phyloP scores from a whole-genome alignment of 2,113 vertebrate genomes.

The Macrotus californicus region DNA sequence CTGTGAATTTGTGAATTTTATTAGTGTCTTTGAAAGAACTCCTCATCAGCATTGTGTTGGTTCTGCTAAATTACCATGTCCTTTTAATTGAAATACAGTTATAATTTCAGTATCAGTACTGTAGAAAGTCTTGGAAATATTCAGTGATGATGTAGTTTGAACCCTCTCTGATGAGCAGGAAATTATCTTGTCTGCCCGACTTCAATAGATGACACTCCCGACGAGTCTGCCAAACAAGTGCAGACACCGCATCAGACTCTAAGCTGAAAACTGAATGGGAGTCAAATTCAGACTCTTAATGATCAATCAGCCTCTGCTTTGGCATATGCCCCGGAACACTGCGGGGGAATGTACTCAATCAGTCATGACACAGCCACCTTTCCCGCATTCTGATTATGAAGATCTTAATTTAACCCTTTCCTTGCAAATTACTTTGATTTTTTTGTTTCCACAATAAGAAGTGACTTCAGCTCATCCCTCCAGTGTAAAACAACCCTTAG shows the following conservation, averaged over 20 bases:
- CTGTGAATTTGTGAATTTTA: slow-evolving; percentile 53
- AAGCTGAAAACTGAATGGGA: slow-evolving; percentile 54
- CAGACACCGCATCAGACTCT: slow-evolving; percentile 14
- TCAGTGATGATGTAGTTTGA: slow-evolving; percentile 62
- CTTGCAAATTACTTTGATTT: not conserved
- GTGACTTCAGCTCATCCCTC: not conserved
- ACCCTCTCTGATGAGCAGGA: slow-evolving; percentile 60
- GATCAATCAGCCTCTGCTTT: slow-evolving; percentile 11
- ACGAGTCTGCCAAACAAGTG: slow-evolving; percentile 13
- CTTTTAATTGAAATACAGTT: slow-evolving; percentile 78
- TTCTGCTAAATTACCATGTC: slow-evolving; percentile 69
- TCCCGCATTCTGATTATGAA: not conserved
- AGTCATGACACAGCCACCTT: not conserved
- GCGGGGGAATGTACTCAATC: not conserved
- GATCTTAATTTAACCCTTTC: not conserved
- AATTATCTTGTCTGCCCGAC: slow-evolving; percentile 70
- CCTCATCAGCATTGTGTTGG: slow-evolving; percentile 49
- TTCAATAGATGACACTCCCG: slow-evolving; percentile 54
- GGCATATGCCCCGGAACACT: not conserved
- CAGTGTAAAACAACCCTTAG: not conserved
- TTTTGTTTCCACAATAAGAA: slow-evolving; percentile 5
- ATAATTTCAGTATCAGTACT: slow-evolving; percentile 75
- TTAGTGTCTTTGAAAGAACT: slow-evolving; percentile 60
- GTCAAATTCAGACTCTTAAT: slow-evolving; percentile 43
- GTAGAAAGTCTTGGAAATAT: slow-evolving; percentile 65